A percentile compares a stretch with the other conserved stretches of the same genome.
Conservation (phyloP, 1,140 invertebrate species). For the Rhopalosiphum maidis region DNA sequence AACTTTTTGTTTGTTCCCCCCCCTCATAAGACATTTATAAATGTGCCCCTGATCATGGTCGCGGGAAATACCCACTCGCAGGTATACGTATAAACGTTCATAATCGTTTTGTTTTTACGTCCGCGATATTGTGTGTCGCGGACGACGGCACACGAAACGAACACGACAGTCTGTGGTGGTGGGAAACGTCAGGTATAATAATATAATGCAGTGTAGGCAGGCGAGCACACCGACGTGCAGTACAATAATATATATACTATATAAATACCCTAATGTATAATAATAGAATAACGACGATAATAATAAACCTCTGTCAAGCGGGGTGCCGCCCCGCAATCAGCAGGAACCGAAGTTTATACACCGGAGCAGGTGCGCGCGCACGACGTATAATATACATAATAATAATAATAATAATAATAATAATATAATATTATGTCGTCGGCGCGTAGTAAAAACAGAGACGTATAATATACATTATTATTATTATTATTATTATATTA, state of each 20-base stretch:
- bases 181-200: background rate
- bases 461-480: background rate
- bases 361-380: conserved; percentile 21
- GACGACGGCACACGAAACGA: background rate
- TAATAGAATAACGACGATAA: conserved; percentile 11
- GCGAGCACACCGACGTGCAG: background rate
- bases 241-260: background rate
- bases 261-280: background rate
- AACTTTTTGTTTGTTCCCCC: too few relatives aligned
- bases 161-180: background rate
- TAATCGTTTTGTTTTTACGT: background rate
- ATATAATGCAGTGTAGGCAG: background rate
- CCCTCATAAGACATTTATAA: too few relatives aligned
- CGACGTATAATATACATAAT: background rate
- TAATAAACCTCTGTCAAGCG: background rate
- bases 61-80: too few relatives aligned
- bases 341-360: background rate
- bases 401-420: conserved; percentile 9
- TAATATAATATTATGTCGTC: conserved; percentile 29
- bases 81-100: too few relatives aligned
- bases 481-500: conserved; percentile 45
- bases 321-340: background rate
- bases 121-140: background rate
- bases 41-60: too few relatives aligned
- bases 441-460: conserved; percentile 42